Conservation (phyloP, 1,140 invertebrate species). For the Spodoptera litura region DNA sequence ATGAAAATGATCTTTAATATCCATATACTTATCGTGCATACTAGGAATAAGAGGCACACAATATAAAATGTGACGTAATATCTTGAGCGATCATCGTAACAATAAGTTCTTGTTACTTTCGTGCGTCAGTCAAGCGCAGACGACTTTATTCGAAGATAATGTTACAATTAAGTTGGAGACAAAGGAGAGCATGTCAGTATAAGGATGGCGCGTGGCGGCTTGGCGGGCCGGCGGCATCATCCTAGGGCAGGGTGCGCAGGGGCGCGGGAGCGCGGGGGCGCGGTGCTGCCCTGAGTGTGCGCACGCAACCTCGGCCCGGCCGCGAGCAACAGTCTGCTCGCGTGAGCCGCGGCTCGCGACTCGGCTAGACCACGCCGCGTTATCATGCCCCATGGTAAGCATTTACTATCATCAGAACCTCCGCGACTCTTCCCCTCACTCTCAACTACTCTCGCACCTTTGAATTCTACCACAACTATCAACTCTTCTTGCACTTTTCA, state of each 20-base stretch:
- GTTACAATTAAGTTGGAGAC: slow-evolving; percentile 65
- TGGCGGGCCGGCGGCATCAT: slow-evolving; percentile 55
- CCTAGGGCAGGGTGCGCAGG: slow-evolving; percentile 30
- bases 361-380: slow-evolving; percentile 62
- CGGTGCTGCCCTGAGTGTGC: slow-evolving; percentile 81
- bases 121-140: slow-evolving; percentile 29
- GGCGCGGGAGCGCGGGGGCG: slow-evolving; percentile 54
- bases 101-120: slow-evolving; percentile 44
- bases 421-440: slow-evolving; percentile 26
- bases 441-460: not conserved
- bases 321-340: slow-evolving; percentile 82
- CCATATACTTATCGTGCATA: not conserved
- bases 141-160: slow-evolving; percentile 54
- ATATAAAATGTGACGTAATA: slow-evolving; percentile 18
- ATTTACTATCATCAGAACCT: slow-evolving; percentile 59
- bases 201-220: slow-evolving; percentile 57
- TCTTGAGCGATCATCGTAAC: slow-evolving; percentile 27
- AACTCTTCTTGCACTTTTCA: slow-evolving; percentile 63
- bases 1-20: not conserved
- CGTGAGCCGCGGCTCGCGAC: slow-evolving; percentile 73
- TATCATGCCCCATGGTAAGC: slow-evolving; percentile 81
- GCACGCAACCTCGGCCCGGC: slow-evolving; percentile 87
- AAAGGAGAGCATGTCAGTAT: slow-evolving; percentile 65
- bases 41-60: not conserved
- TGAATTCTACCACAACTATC: slow-evolving; percentile 11